Evolutionary conservation across 2,797 vertebrate species (phyloP), one percentile per base, ranked within the genome.

Genomic region (Oreortyx pictus): DNA sequence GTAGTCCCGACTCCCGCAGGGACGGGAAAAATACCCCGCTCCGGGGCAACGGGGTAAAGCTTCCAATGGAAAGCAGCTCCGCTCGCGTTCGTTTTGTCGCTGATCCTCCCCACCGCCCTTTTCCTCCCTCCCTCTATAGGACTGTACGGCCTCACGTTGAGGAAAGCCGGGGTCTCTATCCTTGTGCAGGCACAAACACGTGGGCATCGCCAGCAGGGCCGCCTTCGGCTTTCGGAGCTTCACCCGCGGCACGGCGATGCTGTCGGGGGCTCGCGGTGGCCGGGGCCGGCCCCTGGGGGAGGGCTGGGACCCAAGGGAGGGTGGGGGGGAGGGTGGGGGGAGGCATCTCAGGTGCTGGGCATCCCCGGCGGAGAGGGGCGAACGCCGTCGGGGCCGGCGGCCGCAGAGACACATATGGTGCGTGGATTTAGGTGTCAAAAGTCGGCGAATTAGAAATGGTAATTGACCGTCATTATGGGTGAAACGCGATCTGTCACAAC

Each of bases 401-500:
- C 90, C 19, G 67, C 71, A 61, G 14, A 68, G 78, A 94, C 97
- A 98, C 98, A 98, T 98, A 96, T 98, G 98, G 97, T 92, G 95
- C 96, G 94, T 96, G 97, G 97, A 97, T 98, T 97, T 97, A 98
- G 97, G 98, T 98, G 97, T 98, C 98, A 97, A 97, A 98, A 97
- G 97, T 96, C 96, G 95, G 95, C 94, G 97, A 97, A 98, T 98
- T 98, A 97, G 97, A 98, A 98, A 98, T 97, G 97, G 94, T 98
- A 98, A 98, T 98, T 98, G 98, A 97, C 97, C 97, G 88, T 98
- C 97, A 98, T 98, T 98, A 98, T 97, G 97, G 97, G 96, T 97
- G 98, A 98, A 98, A 99, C 82, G 97, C 92, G 98, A 98, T 98
- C 98, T 98, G 96, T 97, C 98, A 98, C 98, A 98, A 98, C 98